phyloP scores from a whole-genome alignment of 1,140 invertebrate species.

The Zaprionus gabonicus region DNA sequence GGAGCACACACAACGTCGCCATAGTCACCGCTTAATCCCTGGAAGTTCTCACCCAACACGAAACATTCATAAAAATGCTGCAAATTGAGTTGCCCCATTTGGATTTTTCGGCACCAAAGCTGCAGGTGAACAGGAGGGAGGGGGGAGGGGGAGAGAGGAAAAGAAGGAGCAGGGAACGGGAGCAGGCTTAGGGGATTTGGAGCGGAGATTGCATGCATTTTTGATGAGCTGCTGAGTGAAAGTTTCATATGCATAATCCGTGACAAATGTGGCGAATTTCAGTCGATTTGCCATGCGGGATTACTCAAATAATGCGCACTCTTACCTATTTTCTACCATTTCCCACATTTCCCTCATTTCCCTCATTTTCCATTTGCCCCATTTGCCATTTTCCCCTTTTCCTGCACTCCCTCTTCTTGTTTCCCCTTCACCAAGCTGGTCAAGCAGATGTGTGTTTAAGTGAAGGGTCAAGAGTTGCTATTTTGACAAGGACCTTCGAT shows the following conservation, averaged over 20 bases:
- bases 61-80: conserved; percentile 37
- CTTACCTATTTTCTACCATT: neutral
- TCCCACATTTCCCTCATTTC: neutral
- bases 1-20: neutral
- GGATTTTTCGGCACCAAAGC: conserved; percentile 8
- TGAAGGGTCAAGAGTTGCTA: neutral
- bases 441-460: conserved; percentile 1
- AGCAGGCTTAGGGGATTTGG: neutral
- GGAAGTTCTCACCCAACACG: conserved; percentile 36
- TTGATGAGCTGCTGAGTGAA: conserved; percentile 22
- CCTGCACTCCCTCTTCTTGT: too few relatives aligned
- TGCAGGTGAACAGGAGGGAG: neutral
- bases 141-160: neutral
- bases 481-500: neutral
- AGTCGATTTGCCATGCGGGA: conserved; percentile 2
- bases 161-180: neutral
- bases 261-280: conserved; percentile 17
- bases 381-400: neutral
- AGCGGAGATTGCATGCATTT: conserved; percentile 16
- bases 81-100: conserved; percentile 28
- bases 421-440: neutral
- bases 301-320: neutral
- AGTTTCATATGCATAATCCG: conserved; percentile 35
- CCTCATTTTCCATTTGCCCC: neutral
- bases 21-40: conserved; percentile 28